Base-by-base conservation (phyloP, 2,113 vertebrate species). In the Grantiella picta region DNA sequence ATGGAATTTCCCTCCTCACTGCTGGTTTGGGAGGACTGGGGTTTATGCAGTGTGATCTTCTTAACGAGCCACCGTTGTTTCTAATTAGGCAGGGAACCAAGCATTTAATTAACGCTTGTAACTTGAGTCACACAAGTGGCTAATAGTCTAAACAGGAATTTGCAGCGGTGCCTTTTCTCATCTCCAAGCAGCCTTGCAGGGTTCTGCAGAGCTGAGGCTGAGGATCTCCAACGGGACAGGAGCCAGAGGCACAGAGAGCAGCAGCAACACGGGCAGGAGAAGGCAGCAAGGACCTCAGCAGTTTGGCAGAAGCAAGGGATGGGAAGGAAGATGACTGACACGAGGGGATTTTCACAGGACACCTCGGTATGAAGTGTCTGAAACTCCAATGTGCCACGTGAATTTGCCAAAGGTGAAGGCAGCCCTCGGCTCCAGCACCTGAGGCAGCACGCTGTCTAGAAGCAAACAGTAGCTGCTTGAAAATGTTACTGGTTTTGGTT, bases 31-130 rank as follows among this genome's bases (percentile, higher is more conserved):
- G 65, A 86, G 28, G 29, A 36, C 2, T 36, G 45, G 11, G 47
- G 21, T 77, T 90, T 89, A 29, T 15, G 23, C 2, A 1, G 38
- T 20, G 76, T 29, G 56, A 82, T 71, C 80, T 63, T 16, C 61
- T 66, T 66, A 96, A 92, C 1, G 45, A 90, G 61, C 29, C 50
- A 40, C 60, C 33, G 38, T 20, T 22, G 81, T 36, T 71, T 56
- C 87, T 79, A 93, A 95, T 95, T 86, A 93, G 80, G 63, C 56
- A 40, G 68, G 79, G 70, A 87, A 86, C 28, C 71, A 21, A 36
- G 72, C 56, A 57, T 71, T 92, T 95, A 94, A 94, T 86, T 92
- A 86, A 33, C 14, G 44, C 45, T 9, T 15, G 54, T 73, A 86
- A 54, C 52, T 83, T 3, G 52, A 89, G 50, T 35, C 61, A 22